Conservation (phyloP, 2,797 vertebrate species). For the Heterohyrax brucei region DNA sequence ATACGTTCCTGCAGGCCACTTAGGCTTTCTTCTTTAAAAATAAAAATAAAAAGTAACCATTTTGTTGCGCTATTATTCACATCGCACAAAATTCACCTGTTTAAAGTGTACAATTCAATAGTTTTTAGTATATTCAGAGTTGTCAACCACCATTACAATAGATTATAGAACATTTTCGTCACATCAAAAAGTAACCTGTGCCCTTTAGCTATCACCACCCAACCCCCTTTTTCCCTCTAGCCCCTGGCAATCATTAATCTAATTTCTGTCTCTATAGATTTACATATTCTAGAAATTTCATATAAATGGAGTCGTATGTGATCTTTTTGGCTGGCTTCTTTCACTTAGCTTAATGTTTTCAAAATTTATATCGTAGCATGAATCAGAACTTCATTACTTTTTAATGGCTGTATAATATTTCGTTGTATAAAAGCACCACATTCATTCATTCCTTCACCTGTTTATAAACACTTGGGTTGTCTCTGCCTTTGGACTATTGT, state of each 20-base stretch:
- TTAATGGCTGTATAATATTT: too few relatives aligned
- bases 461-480: too few relatives aligned
- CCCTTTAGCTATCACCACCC: not conserved
- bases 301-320: not conserved
- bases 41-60: not conserved
- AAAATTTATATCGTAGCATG: not conserved
- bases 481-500: too few relatives aligned
- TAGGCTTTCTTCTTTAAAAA: not conserved
- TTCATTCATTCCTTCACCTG: too few relatives aligned
- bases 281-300: not conserved
- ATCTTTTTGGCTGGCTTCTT: not conserved
- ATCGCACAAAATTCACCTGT: not conserved
- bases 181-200: not conserved
- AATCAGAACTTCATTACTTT: too few relatives aligned
- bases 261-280: not conserved
- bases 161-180: not conserved
- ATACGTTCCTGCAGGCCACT: not conserved
- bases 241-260: too few relatives aligned
- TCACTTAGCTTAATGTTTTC: not conserved
- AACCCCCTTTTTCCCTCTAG: too few relatives aligned
- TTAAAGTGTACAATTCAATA: not conserved
- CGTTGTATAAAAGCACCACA: too few relatives aligned
- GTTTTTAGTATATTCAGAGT: not conserved
- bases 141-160: not conserved
- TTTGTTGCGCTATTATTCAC: not conserved